Base-by-base conservation (phyloP, 2,797 vertebrate species). In the Poeciliopsis paucimaculata region DNA sequence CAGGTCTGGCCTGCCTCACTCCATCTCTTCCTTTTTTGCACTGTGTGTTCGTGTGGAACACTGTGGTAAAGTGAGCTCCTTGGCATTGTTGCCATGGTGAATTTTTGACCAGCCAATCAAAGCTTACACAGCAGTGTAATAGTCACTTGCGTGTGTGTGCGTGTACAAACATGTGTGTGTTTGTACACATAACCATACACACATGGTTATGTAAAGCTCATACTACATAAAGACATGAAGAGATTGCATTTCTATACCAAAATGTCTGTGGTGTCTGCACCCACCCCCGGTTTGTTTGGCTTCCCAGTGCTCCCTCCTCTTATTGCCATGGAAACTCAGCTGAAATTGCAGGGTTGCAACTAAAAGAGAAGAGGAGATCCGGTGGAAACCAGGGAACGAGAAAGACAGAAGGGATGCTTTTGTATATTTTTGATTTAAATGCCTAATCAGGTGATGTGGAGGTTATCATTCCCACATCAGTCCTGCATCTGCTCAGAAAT, bases 301-400 rank as follows among this genome's bases (percentile, higher is more conserved):
- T 71, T 81, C 75, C 23, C 41, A 75, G 64, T 16, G 81, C 75
- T 82, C 71, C 23, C 31, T 73, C 60, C 0, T 71, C 49, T 84
- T 86, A 90, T 93, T 87, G 84, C 89, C 89, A 92, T 93, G 90
- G 91, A 84, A 93, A 92, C 92, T 73, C 34, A 39, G 1, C 75
- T 47, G 70, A 83, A 78, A 88, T 72, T 88, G 83, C 82, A 82
- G 79, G 36, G 73, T 66, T 85, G 82, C 82, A 75, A 79, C 77
- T 79, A 74, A 76, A 0, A 31, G 73, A 82, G 68, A 0, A 31
- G 73, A 82, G 68, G 73, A 77, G 46, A 34, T 34, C 28, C 2
- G 34, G 62, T 66, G 34, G 11, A 26, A 5, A 43, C 39, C 10
- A 72, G 53, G n/a, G 23, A 36, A 64, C 4, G 46, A 73, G 62